phyloP scores from a whole-genome alignment of 2,113 vertebrate genomes.

The Neodontobutis hainanensis region DNA sequence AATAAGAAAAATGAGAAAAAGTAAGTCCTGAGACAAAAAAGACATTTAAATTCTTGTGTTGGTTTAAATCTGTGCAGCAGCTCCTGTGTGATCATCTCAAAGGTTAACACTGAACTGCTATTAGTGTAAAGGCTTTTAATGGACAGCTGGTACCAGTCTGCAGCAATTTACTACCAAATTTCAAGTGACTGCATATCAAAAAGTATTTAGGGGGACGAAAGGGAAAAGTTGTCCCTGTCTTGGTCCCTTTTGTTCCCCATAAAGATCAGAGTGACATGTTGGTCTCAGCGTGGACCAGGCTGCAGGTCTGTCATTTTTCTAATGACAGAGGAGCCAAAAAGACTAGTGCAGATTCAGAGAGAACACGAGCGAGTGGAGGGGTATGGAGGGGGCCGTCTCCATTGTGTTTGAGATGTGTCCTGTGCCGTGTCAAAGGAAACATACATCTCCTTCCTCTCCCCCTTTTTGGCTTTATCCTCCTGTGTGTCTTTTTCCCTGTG shows the following conservation, averaged over 20 bases:
- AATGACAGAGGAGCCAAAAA: conserved; percentile 57
- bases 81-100: conserved; percentile 79
- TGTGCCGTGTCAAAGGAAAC: conserved; percentile 59
- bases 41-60: not conserved
- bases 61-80: conserved; percentile 79
- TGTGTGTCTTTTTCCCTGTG: conserved; percentile 61
- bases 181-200: conserved; percentile 70
- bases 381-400: conserved; percentile 34
- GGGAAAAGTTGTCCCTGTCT: conserved; percentile 53
- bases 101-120: conserved; percentile 73
- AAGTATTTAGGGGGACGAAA: conserved; percentile 59
- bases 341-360: conserved; percentile 9
- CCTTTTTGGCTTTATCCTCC: conserved; percentile 43
- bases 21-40: not conserved
- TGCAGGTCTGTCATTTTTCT: conserved; percentile 65
- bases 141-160: conserved; percentile 61
- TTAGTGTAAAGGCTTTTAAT: conserved; percentile 79
- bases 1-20: conserved; percentile 70
- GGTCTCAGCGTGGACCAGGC: conserved; percentile 31
- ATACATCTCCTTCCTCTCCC: conserved; percentile 51
- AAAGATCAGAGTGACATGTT: conserved; percentile 65
- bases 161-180: conserved; percentile 73
- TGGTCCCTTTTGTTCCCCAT: conserved; percentile 55
- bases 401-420: conserved; percentile 71
- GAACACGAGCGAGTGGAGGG: not conserved